phyloP scores from a whole-genome alignment of 2,888 invertebrate genomes.

The Mantis religiosa region DNA sequence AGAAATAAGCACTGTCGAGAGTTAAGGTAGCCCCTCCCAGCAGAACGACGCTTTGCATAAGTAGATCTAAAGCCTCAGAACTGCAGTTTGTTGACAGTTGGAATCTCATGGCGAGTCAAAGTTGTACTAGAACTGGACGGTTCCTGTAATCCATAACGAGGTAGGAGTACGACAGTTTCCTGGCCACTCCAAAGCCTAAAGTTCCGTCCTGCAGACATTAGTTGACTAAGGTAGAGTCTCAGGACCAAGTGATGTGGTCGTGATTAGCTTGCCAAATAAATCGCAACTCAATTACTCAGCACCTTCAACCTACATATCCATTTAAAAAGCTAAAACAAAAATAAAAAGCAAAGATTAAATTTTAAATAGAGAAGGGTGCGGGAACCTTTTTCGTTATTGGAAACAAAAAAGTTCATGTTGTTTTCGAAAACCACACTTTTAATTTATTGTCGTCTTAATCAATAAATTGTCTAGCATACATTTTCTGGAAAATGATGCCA shows the following conservation, averaged over 20 bases:
- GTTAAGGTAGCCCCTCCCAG: no score
- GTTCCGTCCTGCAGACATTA: background rate
- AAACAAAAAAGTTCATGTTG: no score
- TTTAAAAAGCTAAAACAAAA: no score
- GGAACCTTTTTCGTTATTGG: no score
- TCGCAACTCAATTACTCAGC: background rate
- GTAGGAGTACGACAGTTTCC: background rate
- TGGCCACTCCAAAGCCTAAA: background rate
- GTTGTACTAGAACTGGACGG: background rate
- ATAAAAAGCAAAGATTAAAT: no score
- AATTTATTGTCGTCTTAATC: no score
- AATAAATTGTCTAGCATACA: no score
- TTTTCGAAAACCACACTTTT: no score
- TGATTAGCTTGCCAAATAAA: background rate
- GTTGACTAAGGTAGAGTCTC: background rate
- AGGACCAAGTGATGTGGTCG: background rate
- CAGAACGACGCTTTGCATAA: background rate
- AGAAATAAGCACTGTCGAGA: background rate
- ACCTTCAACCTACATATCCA: no score
- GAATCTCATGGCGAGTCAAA: background rate
- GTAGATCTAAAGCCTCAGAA: background rate
- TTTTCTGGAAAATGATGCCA: no score
- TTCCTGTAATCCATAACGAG: background rate
- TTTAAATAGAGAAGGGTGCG: no score
- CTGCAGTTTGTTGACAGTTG: background rate